Conservation (phyloP, 1,140 invertebrate genomes). For the Heliothis subflexa region DNA sequence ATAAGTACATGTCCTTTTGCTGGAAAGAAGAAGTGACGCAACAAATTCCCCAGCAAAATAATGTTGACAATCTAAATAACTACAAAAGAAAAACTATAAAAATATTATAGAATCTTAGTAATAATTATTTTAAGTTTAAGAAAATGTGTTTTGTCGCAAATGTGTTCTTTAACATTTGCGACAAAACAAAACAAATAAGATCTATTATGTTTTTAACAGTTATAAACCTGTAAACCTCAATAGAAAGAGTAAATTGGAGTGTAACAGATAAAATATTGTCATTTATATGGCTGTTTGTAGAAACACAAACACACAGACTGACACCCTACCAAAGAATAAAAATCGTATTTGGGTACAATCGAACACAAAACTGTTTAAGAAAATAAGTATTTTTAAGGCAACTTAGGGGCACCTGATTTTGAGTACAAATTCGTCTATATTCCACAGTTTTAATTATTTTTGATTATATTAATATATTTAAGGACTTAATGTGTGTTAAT, state of each 20-base stretch:
- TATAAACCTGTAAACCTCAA: neutral
- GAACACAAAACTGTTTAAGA: conserved; percentile 45
- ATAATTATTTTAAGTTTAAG: too few species aligned
- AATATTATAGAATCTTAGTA: too few species aligned
- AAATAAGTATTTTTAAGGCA: neutral
- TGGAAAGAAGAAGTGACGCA: too few species aligned
- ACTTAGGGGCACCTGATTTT: conserved; percentile 4
- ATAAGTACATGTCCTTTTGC: too few species aligned
- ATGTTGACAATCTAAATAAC: too few species aligned
- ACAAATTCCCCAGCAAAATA: too few species aligned
- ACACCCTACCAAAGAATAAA: conserved; percentile 70
- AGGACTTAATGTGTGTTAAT: neutral
- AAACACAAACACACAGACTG: conserved; percentile 65
- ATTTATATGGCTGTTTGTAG: conserved; percentile 61
- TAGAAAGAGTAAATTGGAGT: conserved; percentile 11
- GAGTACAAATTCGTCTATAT: neutral
- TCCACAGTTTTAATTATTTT: neutral
- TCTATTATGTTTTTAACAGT: neutral
- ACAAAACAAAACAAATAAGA: conserved; percentile 1
- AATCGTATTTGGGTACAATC: conserved; percentile 63
- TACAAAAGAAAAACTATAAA: too few species aligned
- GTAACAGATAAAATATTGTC: conserved; percentile 63
- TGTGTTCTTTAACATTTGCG: too few species aligned
- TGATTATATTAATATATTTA: neutral
- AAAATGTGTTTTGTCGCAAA: too few species aligned